phyloP scores from a whole-genome alignment of 2,888 invertebrate genomes.

The Cybosia mesomella region DNA sequence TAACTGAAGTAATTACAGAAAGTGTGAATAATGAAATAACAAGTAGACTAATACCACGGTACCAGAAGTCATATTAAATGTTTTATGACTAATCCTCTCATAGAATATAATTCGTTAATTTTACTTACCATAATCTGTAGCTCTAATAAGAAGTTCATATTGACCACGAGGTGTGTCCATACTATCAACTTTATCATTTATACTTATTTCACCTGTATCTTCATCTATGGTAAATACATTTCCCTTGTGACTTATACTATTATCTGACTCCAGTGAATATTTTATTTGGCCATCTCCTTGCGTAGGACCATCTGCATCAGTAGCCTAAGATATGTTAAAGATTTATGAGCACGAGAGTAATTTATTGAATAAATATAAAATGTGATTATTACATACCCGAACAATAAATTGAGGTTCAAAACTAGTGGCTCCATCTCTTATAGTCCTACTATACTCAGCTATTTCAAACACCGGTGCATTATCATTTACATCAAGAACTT shows the following conservation, averaged over 20 bases:
- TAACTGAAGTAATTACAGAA: too few relatives aligned
- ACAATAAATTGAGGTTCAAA: constrained; percentile 94
- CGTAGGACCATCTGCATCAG: constrained; percentile 91
- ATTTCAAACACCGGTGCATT: constrained; percentile 91
- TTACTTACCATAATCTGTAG: constrained; percentile 89
- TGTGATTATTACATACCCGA: constrained; percentile 75
- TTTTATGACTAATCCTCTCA: too few relatives aligned
- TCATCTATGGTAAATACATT: constrained; percentile 89
- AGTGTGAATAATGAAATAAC: too few relatives aligned
- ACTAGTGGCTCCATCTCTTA: constrained; percentile 91
- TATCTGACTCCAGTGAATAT: constrained; percentile 90
- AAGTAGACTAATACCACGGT: neutral
- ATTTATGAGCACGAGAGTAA: neutral
- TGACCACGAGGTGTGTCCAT: constrained; percentile 92
- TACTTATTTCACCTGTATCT: constrained; percentile 90
- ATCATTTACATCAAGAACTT: constrained; percentile 92
- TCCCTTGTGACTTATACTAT: constrained; percentile 89
- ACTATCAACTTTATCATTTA: constrained; percentile 89
- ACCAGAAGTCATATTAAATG: too few relatives aligned
- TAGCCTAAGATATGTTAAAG: constrained; percentile 83
- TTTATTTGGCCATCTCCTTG: constrained; percentile 90
- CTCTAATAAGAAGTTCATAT: constrained; percentile 89
- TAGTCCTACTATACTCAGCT: constrained; percentile 90
- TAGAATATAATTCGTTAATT: neutral
- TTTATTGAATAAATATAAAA: neutral